These are phyloP conservation scores for Chromis chromis DNA, from an alignment of 2,797 vertebrate species.

Conservation along the genomic window DNA sequence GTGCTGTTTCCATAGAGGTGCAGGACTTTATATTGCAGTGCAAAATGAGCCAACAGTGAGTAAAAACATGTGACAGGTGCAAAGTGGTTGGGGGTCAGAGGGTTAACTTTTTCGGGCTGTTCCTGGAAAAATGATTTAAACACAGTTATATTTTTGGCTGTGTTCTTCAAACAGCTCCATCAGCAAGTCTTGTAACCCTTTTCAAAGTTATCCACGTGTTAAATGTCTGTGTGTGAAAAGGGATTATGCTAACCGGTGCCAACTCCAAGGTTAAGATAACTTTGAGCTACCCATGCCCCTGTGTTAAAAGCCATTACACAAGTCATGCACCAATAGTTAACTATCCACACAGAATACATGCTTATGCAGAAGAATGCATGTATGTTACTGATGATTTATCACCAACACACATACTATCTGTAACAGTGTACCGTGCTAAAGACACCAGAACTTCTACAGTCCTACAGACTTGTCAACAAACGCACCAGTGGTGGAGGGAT, in stretches of 20 bases:
- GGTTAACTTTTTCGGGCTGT: no score
- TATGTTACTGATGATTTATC: neutral
- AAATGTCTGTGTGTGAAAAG: constrained; percentile 15
- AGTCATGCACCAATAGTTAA: neutral
- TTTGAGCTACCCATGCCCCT: neutral
- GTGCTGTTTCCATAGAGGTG: no score
- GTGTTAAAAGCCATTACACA: constrained; percentile 3
- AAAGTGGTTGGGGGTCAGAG: no score
- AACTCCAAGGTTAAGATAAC: constrained; percentile 30
- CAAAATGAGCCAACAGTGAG: no score
- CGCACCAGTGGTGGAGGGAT: constrained; percentile 75
- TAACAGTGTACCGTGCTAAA: constrained; percentile 5
- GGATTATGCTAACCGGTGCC: constrained; percentile 18
- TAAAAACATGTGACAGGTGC: no score
- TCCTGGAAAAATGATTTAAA: constrained; percentile 1
- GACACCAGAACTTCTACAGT: constrained; percentile 24
- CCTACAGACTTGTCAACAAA: constrained; percentile 53
- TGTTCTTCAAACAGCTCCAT: constrained; percentile 1
- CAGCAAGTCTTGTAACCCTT: neutral
- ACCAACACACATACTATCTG: constrained; percentile 17
- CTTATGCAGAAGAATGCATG: neutral
- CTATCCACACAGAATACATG: neutral
- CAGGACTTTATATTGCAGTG: no score
- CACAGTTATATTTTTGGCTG: neutral
- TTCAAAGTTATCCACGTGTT: neutral